A percentile compares a stretch with the other conserved stretches of the same genome.
phyloP scores from a whole-genome alignment of 2,113 vertebrate genomes.

The Colaptes auratus region DNA sequence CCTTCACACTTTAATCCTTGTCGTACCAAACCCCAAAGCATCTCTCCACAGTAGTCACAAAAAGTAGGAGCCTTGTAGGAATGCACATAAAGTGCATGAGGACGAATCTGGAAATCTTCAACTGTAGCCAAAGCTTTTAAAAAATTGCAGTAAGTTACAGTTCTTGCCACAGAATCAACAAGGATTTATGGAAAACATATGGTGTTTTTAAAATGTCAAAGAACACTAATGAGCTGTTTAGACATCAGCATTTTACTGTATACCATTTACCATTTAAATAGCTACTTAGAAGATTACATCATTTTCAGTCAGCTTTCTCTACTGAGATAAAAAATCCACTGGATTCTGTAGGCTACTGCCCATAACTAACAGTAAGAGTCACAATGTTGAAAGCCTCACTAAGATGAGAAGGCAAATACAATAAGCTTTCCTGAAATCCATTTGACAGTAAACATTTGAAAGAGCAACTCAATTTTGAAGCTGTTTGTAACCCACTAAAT shows the following conservation, averaged over 20 bases:
- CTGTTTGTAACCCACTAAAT: background rate
- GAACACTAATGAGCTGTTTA: background rate
- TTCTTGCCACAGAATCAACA: conserved; percentile 24
- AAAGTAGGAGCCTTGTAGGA: conserved; percentile 99
- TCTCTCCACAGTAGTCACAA: conserved; percentile 99
- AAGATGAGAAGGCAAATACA: background rate
- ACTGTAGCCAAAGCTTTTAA: conserved; percentile 92
- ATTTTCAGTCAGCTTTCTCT: background rate
- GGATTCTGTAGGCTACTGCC: background rate
- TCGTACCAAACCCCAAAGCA: conserved; percentile 98
- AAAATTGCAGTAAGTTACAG: conserved; percentile 45
- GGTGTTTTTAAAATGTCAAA: background rate
- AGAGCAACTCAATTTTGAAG: background rate
- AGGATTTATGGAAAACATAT: background rate
- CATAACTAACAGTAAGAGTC: background rate
- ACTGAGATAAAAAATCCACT: background rate
- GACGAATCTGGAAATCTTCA: conserved; percentile 98
- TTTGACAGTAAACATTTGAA: background rate
- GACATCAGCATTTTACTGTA: background rate
- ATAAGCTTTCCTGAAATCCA: background rate
- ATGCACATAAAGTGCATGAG: conserved; percentile 96
- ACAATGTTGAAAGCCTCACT: background rate
- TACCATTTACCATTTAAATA: background rate
- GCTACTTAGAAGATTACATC: background rate
- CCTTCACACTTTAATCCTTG: conserved; percentile 99